Conservation (phyloP, 2,888 invertebrate species). For the Opisthograptis luteolata region DNA sequence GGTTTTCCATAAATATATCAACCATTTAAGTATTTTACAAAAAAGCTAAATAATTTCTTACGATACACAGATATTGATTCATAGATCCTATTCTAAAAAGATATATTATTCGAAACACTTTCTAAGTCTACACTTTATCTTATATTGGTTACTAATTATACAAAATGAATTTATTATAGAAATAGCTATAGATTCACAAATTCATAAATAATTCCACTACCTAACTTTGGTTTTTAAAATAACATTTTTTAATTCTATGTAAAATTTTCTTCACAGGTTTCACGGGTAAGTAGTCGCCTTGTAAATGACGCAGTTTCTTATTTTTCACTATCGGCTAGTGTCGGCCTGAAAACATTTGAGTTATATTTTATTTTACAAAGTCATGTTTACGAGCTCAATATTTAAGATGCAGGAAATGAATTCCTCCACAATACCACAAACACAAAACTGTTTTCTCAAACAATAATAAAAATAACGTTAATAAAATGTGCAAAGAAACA, state of each 20-base stretch:
- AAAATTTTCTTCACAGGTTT: slow-evolving; percentile 25
- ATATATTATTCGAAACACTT: slow-evolving; percentile 15
- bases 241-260: slow-evolving; percentile 25
- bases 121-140: slow-evolving; percentile 1
- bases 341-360: slow-evolving; percentile 55
- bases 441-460: neutral
- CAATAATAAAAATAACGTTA: neutral
- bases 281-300: slow-evolving; percentile 14
- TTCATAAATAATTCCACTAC: slow-evolving; percentile 45
- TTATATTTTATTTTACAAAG: neutral
- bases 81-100: neutral
- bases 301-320: slow-evolving; percentile 22
- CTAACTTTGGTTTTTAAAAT: slow-evolving; percentile 66
- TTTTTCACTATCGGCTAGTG: slow-evolving; percentile 47
- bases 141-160: slow-evolving; percentile 7
- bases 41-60: neutral
- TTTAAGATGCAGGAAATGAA: too few species aligned
- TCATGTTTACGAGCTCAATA: too few species aligned
- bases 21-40: slow-evolving; percentile 4
- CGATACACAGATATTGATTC: neutral
- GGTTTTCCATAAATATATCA: slow-evolving; percentile 51
- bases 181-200: slow-evolving; percentile 20
- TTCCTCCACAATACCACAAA: too few species aligned
- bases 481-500: neutral
- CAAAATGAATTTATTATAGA: slow-evolving; percentile 9